Evolutionary conservation across 1,140 invertebrate genomes (phyloP).

Genomic region (Penaeus japonicus): DNA sequence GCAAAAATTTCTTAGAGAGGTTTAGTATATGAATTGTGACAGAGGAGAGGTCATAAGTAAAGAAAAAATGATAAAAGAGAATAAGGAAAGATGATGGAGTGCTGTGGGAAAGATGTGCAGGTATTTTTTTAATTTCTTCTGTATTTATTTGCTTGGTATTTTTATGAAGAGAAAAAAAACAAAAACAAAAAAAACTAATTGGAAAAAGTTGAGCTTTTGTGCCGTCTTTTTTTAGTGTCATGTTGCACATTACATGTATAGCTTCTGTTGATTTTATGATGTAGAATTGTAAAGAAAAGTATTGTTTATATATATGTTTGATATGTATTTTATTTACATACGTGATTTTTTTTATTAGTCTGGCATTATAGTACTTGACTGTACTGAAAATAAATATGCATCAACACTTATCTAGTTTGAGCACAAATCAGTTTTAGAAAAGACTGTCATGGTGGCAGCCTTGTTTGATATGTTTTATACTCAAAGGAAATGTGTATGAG

Average conservation of each 20-base stretch:
- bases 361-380: not conserved
- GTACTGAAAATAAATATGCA: not conserved
- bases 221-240: not conserved
- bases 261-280: not conserved
- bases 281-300: not conserved
- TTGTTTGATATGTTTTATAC: not conserved
- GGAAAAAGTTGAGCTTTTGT: not conserved
- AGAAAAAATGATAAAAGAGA: too few relatives aligned
- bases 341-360: not conserved
- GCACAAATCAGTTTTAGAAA: not conserved
- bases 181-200: not conserved
- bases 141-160: not conserved
- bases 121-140: not conserved
- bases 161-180: not conserved
- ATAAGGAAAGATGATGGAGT: too few relatives aligned
- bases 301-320: slow-evolving; percentile 14
- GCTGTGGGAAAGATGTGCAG: too few relatives aligned
- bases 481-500: not conserved
- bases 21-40: too few relatives aligned
- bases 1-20: too few relatives aligned
- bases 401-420: too few relatives aligned
- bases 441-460: not conserved
- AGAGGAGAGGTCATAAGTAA: too few relatives aligned
- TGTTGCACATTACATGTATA: not conserved
- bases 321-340: slow-evolving; percentile 3